Conservation (phyloP, 1,140 invertebrate genomes). For the Drosophila ercepeae region DNA sequence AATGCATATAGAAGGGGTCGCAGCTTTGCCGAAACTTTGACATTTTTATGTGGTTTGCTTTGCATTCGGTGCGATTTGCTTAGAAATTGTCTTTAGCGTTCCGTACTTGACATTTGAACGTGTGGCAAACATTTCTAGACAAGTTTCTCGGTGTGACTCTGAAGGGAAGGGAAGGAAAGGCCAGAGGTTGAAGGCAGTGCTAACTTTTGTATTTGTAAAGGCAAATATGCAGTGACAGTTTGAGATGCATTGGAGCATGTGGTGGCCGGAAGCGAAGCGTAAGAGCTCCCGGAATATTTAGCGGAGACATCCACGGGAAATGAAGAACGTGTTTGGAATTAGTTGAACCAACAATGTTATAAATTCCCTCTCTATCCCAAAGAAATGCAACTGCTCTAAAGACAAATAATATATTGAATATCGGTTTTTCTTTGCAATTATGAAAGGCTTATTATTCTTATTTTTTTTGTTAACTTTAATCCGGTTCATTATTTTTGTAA, state of each 20-base stretch:
- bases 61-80: constrained; percentile 72
- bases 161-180: not conserved
- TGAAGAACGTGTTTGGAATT: constrained; percentile 47
- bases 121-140: constrained; percentile 70
- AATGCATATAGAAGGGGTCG: constrained; percentile 1
- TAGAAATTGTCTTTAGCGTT: constrained; percentile 74
- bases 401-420: not conserved
- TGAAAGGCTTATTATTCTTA: not conserved
- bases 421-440: not conserved
- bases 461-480: not conserved
- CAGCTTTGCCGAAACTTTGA: constrained; percentile 58
- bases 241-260: constrained; percentile 54
- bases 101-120: constrained; percentile 80
- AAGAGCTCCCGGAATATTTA: constrained; percentile 31
- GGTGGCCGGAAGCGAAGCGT: constrained; percentile 23
- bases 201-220: constrained; percentile 54
- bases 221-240: constrained; percentile 64
- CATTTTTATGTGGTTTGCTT: constrained; percentile 68
- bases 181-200: constrained; percentile 21
- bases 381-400: not conserved
- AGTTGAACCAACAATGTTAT: constrained; percentile 33
- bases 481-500: not conserved
- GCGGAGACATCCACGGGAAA: constrained; percentile 32
- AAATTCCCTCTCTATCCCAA: not conserved
- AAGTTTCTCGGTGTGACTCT: constrained; percentile 20